A percentile compares a stretch with the other conserved stretches of the same genome.
These are phyloP conservation scores for Protula sp. DNA, from an alignment of 2,888 invertebrate species.

Conservation along the genomic window DNA sequence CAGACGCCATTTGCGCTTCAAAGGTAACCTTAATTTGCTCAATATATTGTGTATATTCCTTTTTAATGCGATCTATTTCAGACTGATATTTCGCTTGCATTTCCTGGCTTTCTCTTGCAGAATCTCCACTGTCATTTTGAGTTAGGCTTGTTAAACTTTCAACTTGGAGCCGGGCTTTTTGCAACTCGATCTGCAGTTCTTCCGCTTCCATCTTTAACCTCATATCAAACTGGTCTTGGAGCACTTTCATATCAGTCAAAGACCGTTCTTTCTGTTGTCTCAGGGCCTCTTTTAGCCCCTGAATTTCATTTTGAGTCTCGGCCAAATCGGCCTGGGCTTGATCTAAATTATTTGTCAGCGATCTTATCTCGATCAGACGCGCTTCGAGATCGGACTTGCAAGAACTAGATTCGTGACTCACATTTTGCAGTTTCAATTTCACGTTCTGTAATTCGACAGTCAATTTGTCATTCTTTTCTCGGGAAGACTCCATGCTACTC, in stretches of 20 bases:
- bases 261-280: no score
- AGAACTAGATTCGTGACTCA: no score
- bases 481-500: neutral
- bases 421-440: neutral
- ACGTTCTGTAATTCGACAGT: neutral
- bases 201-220: neutral
- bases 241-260: neutral
- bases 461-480: neutral
- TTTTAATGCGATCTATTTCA: neutral
- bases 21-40: neutral
- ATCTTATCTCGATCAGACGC: no score
- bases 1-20: neutral
- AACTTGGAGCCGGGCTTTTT: neutral
- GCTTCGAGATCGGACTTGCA: no score
- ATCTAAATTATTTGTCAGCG: no score
- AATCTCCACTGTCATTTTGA: neutral
- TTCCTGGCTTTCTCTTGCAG: neutral
- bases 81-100: neutral
- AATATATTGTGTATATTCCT: neutral
- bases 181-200: no score
- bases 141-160: neutral
- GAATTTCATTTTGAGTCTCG: no score
- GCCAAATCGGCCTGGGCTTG: no score
- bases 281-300: no score
- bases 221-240: neutral